Evolutionary conservation across 2,113 vertebrate genomes (phyloP).

Genomic region (Hippocampus comes): DNA sequence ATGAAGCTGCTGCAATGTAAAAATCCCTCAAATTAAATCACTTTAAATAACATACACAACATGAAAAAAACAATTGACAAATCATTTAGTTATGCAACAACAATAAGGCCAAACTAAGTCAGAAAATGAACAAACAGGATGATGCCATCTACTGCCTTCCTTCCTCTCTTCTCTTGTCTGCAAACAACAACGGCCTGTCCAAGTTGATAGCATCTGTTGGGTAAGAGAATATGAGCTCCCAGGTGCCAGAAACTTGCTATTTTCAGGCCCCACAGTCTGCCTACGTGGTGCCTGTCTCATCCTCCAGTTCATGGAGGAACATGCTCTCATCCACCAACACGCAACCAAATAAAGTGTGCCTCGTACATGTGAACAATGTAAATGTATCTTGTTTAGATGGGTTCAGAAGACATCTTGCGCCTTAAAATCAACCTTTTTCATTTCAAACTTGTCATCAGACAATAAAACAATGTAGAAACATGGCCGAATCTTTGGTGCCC

Average conservation of each 20-base stretch:
- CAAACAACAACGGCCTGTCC: constrained; percentile 20
- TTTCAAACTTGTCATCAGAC: constrained; percentile 39
- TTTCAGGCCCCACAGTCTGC: constrained; percentile 49
- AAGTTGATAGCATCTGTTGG: constrained; percentile 54
- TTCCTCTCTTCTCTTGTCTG: constrained; percentile 42
- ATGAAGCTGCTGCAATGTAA: not conserved
- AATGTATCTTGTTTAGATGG: not conserved
- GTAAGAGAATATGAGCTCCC: constrained; percentile 33
- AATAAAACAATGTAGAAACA: constrained; percentile 30
- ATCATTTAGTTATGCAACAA: constrained; percentile 32
- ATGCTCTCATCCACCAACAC: not conserved
- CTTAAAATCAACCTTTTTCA: constrained; percentile 11
- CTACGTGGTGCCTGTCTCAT: constrained; percentile 56
- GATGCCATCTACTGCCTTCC: constrained; percentile 44
- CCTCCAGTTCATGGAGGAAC: constrained; percentile 10
- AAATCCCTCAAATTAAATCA: constrained; percentile 15
- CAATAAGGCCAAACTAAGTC: constrained; percentile 21
- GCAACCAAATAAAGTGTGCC: not conserved
- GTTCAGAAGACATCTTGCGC: not conserved
- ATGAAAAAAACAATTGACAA: constrained; percentile 7
- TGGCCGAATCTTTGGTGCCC: constrained; percentile 35
- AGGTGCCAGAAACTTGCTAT: constrained; percentile 35
- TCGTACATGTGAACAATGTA: not conserved
- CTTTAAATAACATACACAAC: constrained; percentile 19
- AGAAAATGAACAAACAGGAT: constrained; percentile 49